Conservation (phyloP, 2,888 invertebrate genomes). For the Podotricha telesiphe region DNA sequence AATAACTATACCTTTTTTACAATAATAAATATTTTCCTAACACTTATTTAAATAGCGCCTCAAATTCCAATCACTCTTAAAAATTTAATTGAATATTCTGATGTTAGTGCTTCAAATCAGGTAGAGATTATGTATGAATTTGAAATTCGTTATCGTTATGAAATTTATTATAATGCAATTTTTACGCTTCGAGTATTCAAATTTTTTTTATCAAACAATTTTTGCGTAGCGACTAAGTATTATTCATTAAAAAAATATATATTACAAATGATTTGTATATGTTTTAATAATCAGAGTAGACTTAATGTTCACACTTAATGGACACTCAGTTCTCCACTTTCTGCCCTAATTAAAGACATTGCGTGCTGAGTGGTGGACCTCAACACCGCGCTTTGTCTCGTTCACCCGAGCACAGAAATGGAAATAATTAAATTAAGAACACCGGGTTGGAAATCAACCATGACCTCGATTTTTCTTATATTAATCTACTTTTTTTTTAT, state of each 20-base stretch:
- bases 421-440: too few relatives aligned
- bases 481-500: too few relatives aligned
- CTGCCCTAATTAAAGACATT: too few relatives aligned
- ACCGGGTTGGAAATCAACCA: too few relatives aligned
- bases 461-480: too few relatives aligned
- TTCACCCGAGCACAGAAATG: too few relatives aligned
- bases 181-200: constrained; percentile 10
- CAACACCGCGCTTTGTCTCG: too few relatives aligned
- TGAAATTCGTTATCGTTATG: constrained; percentile 7
- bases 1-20: too few relatives aligned
- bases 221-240: not conserved
- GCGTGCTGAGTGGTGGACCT: too few relatives aligned
- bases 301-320: too few relatives aligned
- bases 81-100: constrained; percentile 1
- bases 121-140: constrained; percentile 8
- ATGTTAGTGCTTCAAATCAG: constrained; percentile 1
- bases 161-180: constrained; percentile 11
- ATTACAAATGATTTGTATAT: not conserved
- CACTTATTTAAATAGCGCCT: not conserved
- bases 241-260: not conserved
- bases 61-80: not conserved
- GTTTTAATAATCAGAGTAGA: too few relatives aligned
- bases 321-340: too few relatives aligned
- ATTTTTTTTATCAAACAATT: not conserved
- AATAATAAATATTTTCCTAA: not conserved